Evolutionary conservation across 2,113 vertebrate species (phyloP), one percentile per base, ranked within the genome.

Genomic region (Seriola rivoliana): DNA sequence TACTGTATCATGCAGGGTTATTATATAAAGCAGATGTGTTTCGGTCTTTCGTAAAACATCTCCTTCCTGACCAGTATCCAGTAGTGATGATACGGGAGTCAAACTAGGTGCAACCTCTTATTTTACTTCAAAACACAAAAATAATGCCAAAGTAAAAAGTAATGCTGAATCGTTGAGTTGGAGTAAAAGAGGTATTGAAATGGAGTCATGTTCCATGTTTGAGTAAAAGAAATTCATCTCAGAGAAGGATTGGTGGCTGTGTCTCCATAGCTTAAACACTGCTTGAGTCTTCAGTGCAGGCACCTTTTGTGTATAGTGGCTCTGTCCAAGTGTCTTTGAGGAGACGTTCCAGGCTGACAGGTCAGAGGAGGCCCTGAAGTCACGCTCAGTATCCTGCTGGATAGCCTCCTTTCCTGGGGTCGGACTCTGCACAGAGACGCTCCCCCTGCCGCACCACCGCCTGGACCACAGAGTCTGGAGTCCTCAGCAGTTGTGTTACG

Each of bases 311-410:
- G 69, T 62, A 3, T 48, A 25, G 59, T 71, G 58, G 40, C 50
- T 88, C 59, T 68, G 80, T 90, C 81, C 57, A 4, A 81, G 85
- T 78, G 77, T 91, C 80, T 85, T 78, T 80, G 67, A 55, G 81
- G 72, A 75, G 64, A 75, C n/a, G 4, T 52, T 85, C 80, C 48
- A 70, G 69, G 8, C 52, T 32, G 44, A 67, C 23, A 19, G 62
- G 29, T 44, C 29, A 60, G 32, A 68, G 69, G 44, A 63, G 63
- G 64, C 40, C 52, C 11, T 38, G 36, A 38, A 4, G 46, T 64
- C 29, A 2, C 8, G n/a, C n/a, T 96, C 88, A 96, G 88, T 96
- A 96, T 38, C 96, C 96, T 0, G 93, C 94, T 3, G 95, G 94
- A 60, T 93, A 93, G 73, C 95, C 95, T 77, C 95, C 94, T 92